Percentiles rank a stretch among this genome's conserved stretches.
These are phyloP conservation scores for Lasioglossum calceatum DNA, from an alignment of 2,888 invertebrate species.

Conservation along the genomic window DNA sequence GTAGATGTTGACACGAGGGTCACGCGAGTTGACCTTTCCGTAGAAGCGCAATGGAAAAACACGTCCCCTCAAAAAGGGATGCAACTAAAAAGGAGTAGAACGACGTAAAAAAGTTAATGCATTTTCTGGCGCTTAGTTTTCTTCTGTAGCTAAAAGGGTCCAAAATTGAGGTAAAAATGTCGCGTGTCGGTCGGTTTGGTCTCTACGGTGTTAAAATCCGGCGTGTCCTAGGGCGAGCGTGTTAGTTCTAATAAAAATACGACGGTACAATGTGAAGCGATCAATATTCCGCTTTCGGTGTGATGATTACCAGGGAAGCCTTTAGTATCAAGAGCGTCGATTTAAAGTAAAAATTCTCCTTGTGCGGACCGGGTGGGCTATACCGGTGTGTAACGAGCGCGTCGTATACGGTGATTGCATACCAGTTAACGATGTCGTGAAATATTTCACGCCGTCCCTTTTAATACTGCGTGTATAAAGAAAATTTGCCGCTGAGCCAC, in stretches of 20 bases:
- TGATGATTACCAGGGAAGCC: neutral
- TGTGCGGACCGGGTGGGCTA: neutral
- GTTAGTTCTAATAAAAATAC: constrained; percentile 8
- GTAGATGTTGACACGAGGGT: neutral
- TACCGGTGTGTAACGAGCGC: neutral
- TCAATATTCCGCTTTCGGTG: neutral
- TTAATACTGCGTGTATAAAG: constrained; percentile 26
- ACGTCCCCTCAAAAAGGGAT: neutral
- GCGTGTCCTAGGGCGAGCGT: neutral
- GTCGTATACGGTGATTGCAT: neutral
- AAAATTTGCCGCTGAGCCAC: constrained; percentile 9
- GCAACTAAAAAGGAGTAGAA: neutral
- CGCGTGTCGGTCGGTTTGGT: neutral
- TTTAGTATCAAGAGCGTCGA: neutral
- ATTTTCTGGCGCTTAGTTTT: neutral
- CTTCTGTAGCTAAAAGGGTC: neutral
- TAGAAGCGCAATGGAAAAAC: neutral
- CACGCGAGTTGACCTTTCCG: neutral
- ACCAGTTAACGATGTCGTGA: neutral
- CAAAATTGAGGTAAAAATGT: neutral
- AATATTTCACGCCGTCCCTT: constrained; percentile 11
- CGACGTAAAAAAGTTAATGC: neutral
- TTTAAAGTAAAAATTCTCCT: constrained; percentile 9
- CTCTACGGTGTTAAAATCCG: neutral
- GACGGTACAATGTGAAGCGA: neutral